Conservation (phyloP, 2,797 vertebrate genomes). For the Podarcis siculus region DNA sequence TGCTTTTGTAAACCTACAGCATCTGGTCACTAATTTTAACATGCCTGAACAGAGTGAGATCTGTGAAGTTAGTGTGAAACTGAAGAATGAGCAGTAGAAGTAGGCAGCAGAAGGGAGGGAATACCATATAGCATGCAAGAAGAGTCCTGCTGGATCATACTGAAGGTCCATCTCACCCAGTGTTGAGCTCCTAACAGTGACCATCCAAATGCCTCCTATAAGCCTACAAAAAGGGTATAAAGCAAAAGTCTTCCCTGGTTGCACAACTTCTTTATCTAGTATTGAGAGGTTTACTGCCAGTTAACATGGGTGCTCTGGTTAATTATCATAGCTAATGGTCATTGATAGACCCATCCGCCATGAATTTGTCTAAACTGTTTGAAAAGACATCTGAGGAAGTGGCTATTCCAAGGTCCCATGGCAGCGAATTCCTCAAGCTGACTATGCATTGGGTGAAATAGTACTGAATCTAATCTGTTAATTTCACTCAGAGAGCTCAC, state of each 20-base stretch:
- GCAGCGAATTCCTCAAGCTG: background rate
- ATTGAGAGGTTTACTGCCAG: background rate
- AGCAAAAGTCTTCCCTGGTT: background rate
- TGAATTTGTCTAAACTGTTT: too few relatives aligned
- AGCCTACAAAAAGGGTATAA: background rate
- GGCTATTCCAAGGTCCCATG: too few relatives aligned
- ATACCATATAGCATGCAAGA: background rate
- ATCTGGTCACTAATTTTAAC: slow-evolving; percentile 74
- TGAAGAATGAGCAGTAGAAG: slow-evolving; percentile 55
- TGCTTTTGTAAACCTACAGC: slow-evolving; percentile 66
- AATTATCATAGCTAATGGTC: background rate
- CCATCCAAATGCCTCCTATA: background rate
- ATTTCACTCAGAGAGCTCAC: background rate
- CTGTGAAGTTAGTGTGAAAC: slow-evolving; percentile 55
- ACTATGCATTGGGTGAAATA: background rate
- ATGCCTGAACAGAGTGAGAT: slow-evolving; percentile 66
- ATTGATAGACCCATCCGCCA: too few relatives aligned
- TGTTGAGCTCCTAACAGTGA: background rate
- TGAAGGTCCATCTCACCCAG: background rate
- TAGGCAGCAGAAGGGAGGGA: too few relatives aligned
- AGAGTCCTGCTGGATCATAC: background rate
- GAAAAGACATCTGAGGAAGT: too few relatives aligned
- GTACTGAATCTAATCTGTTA: background rate
- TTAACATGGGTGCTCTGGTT: background rate
- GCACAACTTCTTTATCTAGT: too few relatives aligned